These are phyloP conservation scores for Stramonita haemastoma DNA, from an alignment of 2,888 invertebrate species.

Conservation along the genomic window DNA sequence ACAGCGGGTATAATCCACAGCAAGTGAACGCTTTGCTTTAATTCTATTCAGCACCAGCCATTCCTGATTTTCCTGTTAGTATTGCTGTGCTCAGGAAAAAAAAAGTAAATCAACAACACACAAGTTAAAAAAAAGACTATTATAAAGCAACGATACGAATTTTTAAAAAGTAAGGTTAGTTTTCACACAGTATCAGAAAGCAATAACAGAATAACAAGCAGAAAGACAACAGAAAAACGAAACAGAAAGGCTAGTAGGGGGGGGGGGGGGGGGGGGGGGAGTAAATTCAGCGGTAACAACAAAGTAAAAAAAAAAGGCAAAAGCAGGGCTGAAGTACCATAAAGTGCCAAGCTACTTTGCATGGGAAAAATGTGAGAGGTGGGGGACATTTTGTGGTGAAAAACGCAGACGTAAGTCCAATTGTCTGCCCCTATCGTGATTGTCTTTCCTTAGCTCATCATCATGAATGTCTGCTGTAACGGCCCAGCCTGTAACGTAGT, in stretches of 20 bases:
- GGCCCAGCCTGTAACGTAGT: background rate
- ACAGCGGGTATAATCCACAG: too few relatives aligned
- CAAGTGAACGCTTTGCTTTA: too few relatives aligned
- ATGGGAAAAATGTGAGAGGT: background rate
- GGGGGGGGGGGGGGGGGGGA: background rate
- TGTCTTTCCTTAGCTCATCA: background rate
- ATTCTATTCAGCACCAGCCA: too few relatives aligned
- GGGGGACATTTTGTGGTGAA: background rate
- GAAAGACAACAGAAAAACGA: background rate
- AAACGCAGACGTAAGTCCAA: background rate
- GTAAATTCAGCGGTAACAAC: background rate
- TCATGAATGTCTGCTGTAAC: background rate
- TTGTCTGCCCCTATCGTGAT: slow-evolving; percentile 12
- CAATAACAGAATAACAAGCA: background rate
- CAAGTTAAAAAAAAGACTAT: background rate
- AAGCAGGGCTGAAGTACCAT: background rate
- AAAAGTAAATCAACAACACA: background rate
- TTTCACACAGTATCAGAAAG: background rate
- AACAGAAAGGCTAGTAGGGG: background rate
- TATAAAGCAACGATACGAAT: background rate
- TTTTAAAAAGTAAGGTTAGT: background rate
- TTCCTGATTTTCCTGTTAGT: background rate
- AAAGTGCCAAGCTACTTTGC: background rate
- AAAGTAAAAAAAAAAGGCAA: background rate
- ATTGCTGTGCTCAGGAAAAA: background rate